A percentile compares a stretch with the other conserved stretches of the same genome.
Evolutionary conservation across 2,888 invertebrate species (phyloP).

Genomic region (Tanypteryx hageni): DNA sequence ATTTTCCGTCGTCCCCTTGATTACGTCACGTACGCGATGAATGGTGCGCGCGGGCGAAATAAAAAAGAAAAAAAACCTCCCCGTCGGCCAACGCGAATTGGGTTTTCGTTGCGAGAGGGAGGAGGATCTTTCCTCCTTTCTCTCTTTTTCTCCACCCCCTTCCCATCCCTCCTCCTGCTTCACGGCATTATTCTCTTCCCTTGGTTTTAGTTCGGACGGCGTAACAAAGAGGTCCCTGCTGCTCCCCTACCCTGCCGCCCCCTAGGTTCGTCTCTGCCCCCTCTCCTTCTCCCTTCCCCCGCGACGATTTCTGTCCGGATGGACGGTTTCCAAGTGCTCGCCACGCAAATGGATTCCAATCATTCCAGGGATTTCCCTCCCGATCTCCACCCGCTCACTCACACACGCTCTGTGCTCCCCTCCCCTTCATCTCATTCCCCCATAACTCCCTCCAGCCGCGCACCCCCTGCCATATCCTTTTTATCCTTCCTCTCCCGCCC

Average conservation of each 20-base stretch:
- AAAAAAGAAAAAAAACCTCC: neutral
- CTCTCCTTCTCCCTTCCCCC: neutral
- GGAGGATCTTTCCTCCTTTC: neutral
- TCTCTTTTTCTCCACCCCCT: neutral
- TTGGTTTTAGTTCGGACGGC: constrained; percentile 42
- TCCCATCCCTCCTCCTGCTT: neutral
- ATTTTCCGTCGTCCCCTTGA: constrained; percentile 59
- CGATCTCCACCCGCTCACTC: neutral
- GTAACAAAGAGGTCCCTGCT: constrained; percentile 34
- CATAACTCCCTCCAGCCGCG: neutral
- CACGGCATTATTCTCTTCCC: neutral
- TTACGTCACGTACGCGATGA: constrained; percentile 47
- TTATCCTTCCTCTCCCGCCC: constrained; percentile 30
- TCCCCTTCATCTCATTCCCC: neutral
- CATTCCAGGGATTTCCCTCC: constrained; percentile 46
- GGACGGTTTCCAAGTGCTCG: constrained; percentile 51
- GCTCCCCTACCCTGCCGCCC: neutral
- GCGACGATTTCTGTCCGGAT: neutral
- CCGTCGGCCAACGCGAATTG: constrained; percentile 46
- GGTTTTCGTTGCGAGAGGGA: neutral
- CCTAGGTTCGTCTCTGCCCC: neutral
- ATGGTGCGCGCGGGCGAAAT: constrained; percentile 30
- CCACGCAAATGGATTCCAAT: constrained; percentile 58
- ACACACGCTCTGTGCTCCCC: neutral
- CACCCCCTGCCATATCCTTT: constrained; percentile 14